Evolutionary conservation across 2,797 vertebrate genomes (phyloP).

Genomic region (Sebastes aleutianus): DNA sequence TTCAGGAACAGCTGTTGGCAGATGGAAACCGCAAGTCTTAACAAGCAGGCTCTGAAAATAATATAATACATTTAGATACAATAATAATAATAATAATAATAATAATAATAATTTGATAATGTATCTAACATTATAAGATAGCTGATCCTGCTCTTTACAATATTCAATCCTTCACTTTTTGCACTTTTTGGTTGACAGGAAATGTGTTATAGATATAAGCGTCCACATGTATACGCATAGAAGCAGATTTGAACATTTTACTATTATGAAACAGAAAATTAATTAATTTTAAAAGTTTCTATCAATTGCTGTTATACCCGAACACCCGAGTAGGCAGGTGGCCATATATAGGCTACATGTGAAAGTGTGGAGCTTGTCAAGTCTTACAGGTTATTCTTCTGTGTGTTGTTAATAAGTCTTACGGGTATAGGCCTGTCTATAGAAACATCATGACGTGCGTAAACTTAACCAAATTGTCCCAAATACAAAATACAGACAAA

Average conservation of each 20-base stretch:
- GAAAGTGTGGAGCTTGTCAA: neutral
- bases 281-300: neutral
- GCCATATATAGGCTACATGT: too few species aligned
- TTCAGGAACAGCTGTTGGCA: neutral
- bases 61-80: neutral
- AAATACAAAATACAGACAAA: neutral
- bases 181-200: neutral
- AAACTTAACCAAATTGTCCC: neutral
- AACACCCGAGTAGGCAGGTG: too few species aligned
- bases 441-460: neutral
- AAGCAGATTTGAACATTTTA: neutral
- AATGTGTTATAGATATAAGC: neutral
- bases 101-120: neutral
- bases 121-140: neutral
- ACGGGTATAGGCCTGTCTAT: too few species aligned
- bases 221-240: neutral
- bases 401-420: too few species aligned
- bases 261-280: neutral
- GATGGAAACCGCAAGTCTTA: neutral
- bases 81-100: too few species aligned
- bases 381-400: neutral
- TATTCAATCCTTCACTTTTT: neutral
- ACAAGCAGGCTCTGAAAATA: neutral
- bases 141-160: neutral
- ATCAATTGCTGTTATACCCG: neutral